Percentiles rank a stretch among this genome's conserved stretches.
Conservation (phyloP, 2,113 vertebrate genomes). For the Sylvilagus bachmani region DNA sequence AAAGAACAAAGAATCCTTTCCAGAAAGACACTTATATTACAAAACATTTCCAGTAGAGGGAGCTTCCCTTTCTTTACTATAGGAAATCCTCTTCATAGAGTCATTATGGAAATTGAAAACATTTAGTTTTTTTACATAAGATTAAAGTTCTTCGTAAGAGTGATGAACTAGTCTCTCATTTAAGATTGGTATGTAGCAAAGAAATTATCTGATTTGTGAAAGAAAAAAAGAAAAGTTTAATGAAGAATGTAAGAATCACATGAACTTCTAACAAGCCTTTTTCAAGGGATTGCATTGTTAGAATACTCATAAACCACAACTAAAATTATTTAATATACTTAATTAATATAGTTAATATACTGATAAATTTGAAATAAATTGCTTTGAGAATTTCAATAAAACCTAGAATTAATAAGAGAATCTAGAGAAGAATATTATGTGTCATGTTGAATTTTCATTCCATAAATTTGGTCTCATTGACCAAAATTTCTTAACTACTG, state of each 20-base stretch:
- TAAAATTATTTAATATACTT: constrained; percentile 9
- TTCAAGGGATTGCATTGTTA: not conserved
- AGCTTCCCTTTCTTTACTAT: constrained; percentile 48
- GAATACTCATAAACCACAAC: constrained; percentile 39
- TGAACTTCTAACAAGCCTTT: constrained; percentile 21
- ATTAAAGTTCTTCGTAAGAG: constrained; percentile 37
- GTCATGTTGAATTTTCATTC: not conserved
- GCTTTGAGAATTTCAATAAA: constrained; percentile 1
- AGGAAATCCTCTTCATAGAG: constrained; percentile 41
- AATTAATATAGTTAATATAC: not conserved
- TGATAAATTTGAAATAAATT: not conserved
- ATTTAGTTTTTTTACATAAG: not conserved
- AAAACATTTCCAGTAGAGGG: constrained; percentile 57
- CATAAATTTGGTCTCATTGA: not conserved
- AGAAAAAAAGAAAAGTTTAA: constrained; percentile 16
- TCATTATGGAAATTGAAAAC: constrained; percentile 41
- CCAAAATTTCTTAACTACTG: constrained; percentile 3
- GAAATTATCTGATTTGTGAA: not conserved
- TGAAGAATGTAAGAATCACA: not conserved
- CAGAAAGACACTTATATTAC: not conserved
- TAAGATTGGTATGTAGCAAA: not conserved
- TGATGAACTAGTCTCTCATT: not conserved
- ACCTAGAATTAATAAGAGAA: not conserved
- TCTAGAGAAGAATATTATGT: not conserved
- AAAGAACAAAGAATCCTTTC: not conserved